Base-by-base conservation (phyloP, 2,888 invertebrate genomes). In the Hetaerina titia region DNA sequence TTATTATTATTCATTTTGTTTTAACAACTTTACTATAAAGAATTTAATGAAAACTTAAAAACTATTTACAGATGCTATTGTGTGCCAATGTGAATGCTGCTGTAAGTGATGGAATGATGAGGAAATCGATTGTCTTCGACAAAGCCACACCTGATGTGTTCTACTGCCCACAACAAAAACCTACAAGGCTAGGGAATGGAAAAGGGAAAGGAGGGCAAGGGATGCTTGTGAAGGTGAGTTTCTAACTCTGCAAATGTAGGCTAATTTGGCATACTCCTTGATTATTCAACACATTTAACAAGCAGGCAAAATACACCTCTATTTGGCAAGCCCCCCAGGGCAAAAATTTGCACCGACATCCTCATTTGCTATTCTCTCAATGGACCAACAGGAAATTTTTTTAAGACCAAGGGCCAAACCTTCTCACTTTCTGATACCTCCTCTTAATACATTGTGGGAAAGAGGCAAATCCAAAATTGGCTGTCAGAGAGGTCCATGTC, bases 71-170 rank as follows among this genome's bases (percentile, higher is more conserved):
- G 92, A 56, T 92, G 1, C 45, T 92, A n/a, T 8, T 92, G 31
- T 92, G 92, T 69, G 45, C 92, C n/a, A 69, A 92, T 22, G 5
- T 69, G 6, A 92, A 56, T 56, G 69, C 69, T 74, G 92, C 64
- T 57, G n/a, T 92, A 9, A 92, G 92, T 57, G 92, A 92, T 92
- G 92, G 92, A 6, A 98, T 98, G 97, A 97, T 98, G 97, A 97
- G 98, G 95, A 98, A 98, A 96, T 98, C 98, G 95, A 98, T 98
- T 95, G 98, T 98, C 74, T 98, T 98, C 96, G 98, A 98, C 96
- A 98, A 98, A 96, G 98, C 98, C 96, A 98, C 98, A 0, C 98
- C 98, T 15, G 98, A 98, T 96, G 98, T 98, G 25, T 98, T 98
- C 96, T 98, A 98, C 96, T 98, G 98, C 96, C 98, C 98, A 0